Evolutionary conservation across 2,888 invertebrate species (phyloP).

Genomic region (Agonum fuliginosum): DNA sequence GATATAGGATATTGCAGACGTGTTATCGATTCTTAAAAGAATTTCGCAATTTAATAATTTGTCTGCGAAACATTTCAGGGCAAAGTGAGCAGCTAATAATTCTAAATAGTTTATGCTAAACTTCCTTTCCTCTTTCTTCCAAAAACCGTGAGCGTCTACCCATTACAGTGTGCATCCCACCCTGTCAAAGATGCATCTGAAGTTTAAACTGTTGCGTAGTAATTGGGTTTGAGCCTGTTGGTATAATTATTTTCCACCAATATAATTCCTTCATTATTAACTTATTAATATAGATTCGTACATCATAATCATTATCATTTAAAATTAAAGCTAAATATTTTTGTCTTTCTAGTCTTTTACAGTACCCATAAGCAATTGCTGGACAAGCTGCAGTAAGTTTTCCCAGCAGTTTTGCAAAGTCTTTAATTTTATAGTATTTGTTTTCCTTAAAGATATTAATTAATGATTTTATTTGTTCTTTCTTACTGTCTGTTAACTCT

Average conservation of each 20-base stretch:
- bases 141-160: constrained; percentile 62
- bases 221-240: neutral
- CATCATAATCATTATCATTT: neutral
- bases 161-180: constrained; percentile 63
- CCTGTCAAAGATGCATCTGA: constrained; percentile 63
- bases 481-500: neutral
- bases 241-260: neutral
- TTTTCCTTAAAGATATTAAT: neutral
- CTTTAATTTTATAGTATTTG: too few species aligned
- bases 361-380: neutral
- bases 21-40: constrained; percentile 63
- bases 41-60: constrained; percentile 60
- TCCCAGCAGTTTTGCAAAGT: neutral
- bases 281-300: neutral
- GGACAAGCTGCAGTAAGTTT: neutral
- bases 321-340: neutral
- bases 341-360: constrained; percentile 17
- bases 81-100: constrained; percentile 63
- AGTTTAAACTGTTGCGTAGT: neutral
- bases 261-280: neutral
- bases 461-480: neutral
- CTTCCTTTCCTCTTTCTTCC: constrained; percentile 61
- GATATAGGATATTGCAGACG: constrained; percentile 63
- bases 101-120: constrained; percentile 65
- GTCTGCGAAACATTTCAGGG: constrained; percentile 64